Conservation (phyloP, 2,797 vertebrate genomes). For the Phoxinus dragarum region DNA sequence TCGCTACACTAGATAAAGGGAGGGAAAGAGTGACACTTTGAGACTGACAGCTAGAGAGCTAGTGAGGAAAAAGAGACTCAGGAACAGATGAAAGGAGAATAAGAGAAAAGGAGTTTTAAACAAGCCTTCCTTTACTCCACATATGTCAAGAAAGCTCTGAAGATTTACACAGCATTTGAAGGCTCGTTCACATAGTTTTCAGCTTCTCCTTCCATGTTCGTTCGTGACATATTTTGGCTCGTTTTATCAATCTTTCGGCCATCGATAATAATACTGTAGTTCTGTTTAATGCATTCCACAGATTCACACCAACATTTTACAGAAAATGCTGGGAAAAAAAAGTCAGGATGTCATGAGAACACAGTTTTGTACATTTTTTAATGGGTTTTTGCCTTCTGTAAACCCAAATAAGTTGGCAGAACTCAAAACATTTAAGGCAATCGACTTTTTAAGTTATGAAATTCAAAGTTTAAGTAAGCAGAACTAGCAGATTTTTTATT, state of each 20-base stretch:
- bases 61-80: background rate
- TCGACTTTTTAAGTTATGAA: no score
- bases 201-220: background rate
- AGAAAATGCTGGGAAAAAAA: background rate
- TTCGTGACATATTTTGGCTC: background rate
- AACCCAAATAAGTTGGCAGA: no score
- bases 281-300: background rate
- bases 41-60: constrained; percentile 10
- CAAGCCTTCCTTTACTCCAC: background rate
- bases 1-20: constrained; percentile 50
- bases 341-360: background rate
- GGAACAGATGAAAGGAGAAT: constrained; percentile 5
- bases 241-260: background rate
- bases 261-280: background rate
- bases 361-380: background rate
- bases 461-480: no score
- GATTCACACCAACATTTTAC: background rate
- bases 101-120: background rate
- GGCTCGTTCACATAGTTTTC: background rate
- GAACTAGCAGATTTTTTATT: no score
- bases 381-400: background rate
- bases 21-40: constrained; percentile 1
- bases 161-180: background rate
- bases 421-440: no score
- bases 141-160: background rate